Percentiles rank a stretch among this genome's conserved stretches.
phyloP scores from a whole-genome alignment of 1,140 invertebrate genomes.

The Pomacea maculata region DNA sequence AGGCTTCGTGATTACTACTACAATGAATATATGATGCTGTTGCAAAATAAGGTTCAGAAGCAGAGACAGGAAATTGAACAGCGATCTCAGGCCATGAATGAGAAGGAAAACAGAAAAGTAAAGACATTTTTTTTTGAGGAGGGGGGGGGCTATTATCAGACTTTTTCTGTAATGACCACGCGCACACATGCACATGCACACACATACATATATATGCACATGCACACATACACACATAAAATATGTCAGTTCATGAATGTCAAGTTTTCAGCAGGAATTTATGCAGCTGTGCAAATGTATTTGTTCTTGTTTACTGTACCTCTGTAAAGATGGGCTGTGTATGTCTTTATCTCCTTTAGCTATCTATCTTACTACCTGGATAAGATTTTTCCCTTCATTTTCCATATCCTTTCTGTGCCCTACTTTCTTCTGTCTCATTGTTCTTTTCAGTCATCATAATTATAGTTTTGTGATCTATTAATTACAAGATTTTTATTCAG shows the following conservation, averaged over 20 bases:
- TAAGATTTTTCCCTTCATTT: too few relatives aligned
- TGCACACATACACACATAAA: background rate
- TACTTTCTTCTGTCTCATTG: background rate
- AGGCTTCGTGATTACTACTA: constrained; percentile 41
- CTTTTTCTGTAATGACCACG: too few relatives aligned
- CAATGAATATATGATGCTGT: constrained; percentile 33
- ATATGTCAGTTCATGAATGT: background rate
- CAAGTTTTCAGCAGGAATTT: background rate
- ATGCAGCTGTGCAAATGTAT: background rate
- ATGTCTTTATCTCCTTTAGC: background rate
- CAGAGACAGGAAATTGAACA: constrained; percentile 35
- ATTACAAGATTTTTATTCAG: constrained; percentile 19
- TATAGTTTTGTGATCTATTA: too few relatives aligned
- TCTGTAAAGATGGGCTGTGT: background rate
- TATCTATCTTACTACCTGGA: background rate
- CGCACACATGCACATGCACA: too few relatives aligned
- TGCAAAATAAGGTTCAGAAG: constrained; percentile 37
- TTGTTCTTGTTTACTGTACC: background rate
- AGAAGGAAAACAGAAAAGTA: constrained; percentile 34
- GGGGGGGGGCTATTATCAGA: too few relatives aligned
- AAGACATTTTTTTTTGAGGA: background rate
- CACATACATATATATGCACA: background rate
- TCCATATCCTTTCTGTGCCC: too few relatives aligned
- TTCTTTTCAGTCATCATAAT: background rate
- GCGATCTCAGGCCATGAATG: constrained; percentile 17